A percentile compares a stretch with the other conserved stretches of the same genome.
Evolutionary conservation across 2,797 vertebrate genomes (phyloP).

Genomic region (Enteromius argenteus): DNA sequence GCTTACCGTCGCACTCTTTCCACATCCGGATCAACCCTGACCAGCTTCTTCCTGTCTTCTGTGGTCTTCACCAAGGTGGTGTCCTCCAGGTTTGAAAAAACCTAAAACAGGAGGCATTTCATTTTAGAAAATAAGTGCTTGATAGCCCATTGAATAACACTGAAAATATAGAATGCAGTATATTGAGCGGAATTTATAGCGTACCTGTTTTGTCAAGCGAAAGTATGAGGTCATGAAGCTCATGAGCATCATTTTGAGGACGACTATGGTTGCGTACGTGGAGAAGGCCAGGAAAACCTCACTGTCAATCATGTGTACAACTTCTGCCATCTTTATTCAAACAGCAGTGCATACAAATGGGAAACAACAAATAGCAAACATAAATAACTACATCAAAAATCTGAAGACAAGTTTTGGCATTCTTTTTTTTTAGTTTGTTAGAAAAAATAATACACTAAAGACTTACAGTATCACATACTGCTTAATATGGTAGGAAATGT

Average conservation of each 20-base stretch:
- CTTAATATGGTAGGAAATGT: not conserved
- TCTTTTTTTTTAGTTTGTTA: not conserved
- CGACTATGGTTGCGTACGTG: constrained; percentile 78
- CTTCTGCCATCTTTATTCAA: constrained; percentile 35
- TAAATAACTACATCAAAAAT: not conserved
- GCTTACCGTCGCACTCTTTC: constrained; percentile 85
- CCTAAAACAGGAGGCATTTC: constrained; percentile 67
- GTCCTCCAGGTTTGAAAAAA: constrained; percentile 86
- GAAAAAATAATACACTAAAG: not conserved
- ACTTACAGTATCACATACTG: not conserved
- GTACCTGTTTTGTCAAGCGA: constrained; percentile 82
- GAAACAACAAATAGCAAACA: not conserved
- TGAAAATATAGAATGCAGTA: no score
- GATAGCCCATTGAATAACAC: not conserved
- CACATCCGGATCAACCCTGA: constrained; percentile 80
- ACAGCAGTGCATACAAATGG: not conserved
- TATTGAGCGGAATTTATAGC: no score
- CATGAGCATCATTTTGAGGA: constrained; percentile 88
- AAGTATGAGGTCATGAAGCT: constrained; percentile 74
- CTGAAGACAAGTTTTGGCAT: not conserved
- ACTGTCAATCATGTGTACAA: constrained; percentile 36
- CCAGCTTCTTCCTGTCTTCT: constrained; percentile 78
- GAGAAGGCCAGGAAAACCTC: constrained; percentile 79
- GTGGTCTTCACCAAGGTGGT: constrained; percentile 62
- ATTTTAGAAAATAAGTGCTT: not conserved